Evolutionary conservation across 2,113 vertebrate genomes (phyloP).

Genomic region (Tachuris rubrigastra): DNA sequence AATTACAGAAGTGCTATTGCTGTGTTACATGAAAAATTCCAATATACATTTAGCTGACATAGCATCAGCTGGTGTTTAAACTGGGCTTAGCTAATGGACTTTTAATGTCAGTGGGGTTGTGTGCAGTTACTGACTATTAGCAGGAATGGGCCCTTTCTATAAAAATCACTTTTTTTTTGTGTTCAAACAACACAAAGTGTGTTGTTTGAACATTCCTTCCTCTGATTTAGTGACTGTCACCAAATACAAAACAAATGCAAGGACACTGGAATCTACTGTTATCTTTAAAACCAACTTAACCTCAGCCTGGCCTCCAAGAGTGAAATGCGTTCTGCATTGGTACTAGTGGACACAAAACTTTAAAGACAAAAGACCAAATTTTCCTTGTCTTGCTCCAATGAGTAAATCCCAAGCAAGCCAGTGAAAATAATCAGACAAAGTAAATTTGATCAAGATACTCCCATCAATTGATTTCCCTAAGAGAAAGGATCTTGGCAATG

Average conservation of each 20-base stretch:
- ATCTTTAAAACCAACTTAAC: conserved; percentile 75
- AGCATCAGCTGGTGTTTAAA: conserved; percentile 86
- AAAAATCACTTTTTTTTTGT: conserved; percentile 79
- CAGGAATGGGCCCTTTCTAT: conserved; percentile 74
- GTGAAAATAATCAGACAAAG: neutral
- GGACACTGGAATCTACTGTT: conserved; percentile 72
- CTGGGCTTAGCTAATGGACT: conserved; percentile 89
- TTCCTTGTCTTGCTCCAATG: neutral
- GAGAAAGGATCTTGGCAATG: neutral
- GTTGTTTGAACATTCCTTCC: conserved; percentile 82
- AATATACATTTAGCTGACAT: conserved; percentile 81
- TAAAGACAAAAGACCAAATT: neutral
- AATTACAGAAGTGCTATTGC: conserved; percentile 68
- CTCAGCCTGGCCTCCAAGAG: conserved; percentile 51
- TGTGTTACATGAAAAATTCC: conserved; percentile 75
- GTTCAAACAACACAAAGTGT: no score
- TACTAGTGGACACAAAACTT: conserved; percentile 12
- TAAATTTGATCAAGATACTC: neutral
- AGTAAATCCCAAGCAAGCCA: neutral
- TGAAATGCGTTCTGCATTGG: conserved; percentile 30
- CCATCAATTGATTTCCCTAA: neutral
- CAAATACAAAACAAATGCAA: conserved; percentile 78
- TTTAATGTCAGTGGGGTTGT: conserved; percentile 84
- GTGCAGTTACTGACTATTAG: conserved; percentile 80
- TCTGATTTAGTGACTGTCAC: conserved; percentile 82